These are phyloP conservation scores for Vultur gryphus DNA, from an alignment of 2,797 vertebrate genomes.

Conservation along the genomic window DNA sequence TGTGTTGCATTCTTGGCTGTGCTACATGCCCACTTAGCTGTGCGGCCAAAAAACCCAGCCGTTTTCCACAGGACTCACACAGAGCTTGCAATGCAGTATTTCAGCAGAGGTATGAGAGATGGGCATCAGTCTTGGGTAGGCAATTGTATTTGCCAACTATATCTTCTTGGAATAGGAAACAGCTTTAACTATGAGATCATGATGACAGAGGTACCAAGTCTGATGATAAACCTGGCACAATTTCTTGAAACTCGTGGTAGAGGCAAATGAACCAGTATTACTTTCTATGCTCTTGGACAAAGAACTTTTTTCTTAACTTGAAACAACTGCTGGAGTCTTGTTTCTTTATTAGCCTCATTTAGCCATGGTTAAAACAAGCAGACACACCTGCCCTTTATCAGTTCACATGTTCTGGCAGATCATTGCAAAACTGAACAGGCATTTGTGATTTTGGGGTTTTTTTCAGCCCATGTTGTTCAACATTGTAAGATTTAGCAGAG, in stretches of 20 bases:
- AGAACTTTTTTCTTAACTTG: not conserved
- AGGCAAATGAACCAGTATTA: not conserved
- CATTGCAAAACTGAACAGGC: not conserved
- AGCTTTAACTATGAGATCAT: not conserved
- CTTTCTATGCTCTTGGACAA: not conserved
- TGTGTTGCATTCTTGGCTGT: not conserved
- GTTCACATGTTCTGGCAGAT: not conserved
- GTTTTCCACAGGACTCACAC: not conserved
- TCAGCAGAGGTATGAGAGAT: not conserved
- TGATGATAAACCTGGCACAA: not conserved
- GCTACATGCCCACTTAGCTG: not conserved
- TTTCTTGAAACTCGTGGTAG: not conserved
- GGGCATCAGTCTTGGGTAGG: accelerated
- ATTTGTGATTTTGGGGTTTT: not conserved
- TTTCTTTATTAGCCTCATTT: not conserved
- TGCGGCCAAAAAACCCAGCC: not conserved
- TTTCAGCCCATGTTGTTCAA: not conserved
- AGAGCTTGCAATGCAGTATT: not conserved
- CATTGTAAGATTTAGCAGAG: not conserved
- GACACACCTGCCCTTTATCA: not conserved
- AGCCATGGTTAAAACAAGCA: not conserved
- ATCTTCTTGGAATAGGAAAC: not conserved
- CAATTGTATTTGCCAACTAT: not conserved
- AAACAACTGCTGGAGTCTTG: not conserved
- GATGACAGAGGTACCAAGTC: not conserved